Evolutionary conservation across 2,113 vertebrate genomes (phyloP).

Genomic region (Sinocyclocheilus anshuiensis): DNA sequence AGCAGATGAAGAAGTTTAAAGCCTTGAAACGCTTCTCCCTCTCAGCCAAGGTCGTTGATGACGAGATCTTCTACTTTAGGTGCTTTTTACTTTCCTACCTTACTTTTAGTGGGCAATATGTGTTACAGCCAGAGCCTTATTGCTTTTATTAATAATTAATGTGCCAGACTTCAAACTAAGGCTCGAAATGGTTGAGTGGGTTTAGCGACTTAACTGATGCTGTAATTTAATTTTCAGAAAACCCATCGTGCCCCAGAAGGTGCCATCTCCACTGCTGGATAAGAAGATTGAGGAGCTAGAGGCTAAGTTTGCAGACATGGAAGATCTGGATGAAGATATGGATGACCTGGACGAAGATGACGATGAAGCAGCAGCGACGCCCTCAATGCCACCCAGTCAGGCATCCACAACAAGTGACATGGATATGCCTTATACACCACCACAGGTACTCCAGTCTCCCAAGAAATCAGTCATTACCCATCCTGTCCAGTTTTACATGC

Average conservation of each 20-base stretch:
- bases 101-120: neutral
- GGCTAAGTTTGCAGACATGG: constrained; percentile 94
- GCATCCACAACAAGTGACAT: constrained; percentile 84
- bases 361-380: constrained; percentile 83
- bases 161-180: neutral
- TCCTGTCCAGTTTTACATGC: neutral
- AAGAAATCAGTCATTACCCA: neutral
- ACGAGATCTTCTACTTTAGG: constrained; percentile 98
- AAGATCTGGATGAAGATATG: constrained; percentile 86
- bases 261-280: constrained; percentile 91
- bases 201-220: neutral
- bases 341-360: constrained; percentile 96
- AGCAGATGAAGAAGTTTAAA: constrained; percentile 98
- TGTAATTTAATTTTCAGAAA: constrained; percentile 75
- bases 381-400: constrained; percentile 90
- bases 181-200: neutral
- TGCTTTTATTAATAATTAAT: neutral
- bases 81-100: constrained; percentile 61
- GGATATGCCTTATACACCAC: constrained; percentile 91
- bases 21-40: constrained; percentile 96
- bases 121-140: neutral
- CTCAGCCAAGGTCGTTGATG: constrained; percentile 96
- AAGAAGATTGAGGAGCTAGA: constrained; percentile 97
- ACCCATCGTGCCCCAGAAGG: constrained; percentile 92
- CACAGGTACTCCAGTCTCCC: constrained; percentile 79